phyloP scores from a whole-genome alignment of 2,797 vertebrate genomes.

The Moxostoma hubbsi region DNA sequence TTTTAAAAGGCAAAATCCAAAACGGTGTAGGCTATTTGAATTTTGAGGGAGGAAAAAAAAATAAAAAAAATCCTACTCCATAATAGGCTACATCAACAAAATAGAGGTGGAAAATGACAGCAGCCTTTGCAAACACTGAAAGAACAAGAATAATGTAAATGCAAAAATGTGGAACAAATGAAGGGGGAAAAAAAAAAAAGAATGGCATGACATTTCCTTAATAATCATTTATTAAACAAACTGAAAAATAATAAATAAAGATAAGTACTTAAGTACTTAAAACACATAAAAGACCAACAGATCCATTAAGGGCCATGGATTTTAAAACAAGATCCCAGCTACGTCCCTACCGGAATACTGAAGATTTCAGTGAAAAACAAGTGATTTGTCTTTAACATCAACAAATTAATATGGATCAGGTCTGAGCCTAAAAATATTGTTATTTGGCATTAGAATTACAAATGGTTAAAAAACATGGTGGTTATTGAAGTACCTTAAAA shows the following conservation, averaged over 20 bases:
- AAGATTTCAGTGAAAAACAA: neutral
- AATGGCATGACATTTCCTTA: slow-evolving; percentile 56
- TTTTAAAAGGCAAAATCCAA: neutral
- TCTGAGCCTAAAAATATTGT: slow-evolving; percentile 58
- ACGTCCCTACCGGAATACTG: slow-evolving; percentile 56
- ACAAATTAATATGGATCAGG: slow-evolving; percentile 58
- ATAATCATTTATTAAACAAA: slow-evolving; percentile 83
- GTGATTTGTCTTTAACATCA: slow-evolving; percentile 67
- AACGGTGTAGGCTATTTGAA: neutral
- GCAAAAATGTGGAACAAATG: slow-evolving; percentile 28
- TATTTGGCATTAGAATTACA: slow-evolving; percentile 69
- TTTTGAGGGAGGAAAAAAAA: neutral
- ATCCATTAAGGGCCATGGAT: slow-evolving; percentile 54
- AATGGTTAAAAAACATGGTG: slow-evolving; percentile 68
- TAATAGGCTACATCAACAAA: neutral
- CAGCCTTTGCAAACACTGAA: neutral
- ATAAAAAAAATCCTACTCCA: neutral
- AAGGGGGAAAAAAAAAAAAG: slow-evolving; percentile 28
- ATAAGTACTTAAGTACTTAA: slow-evolving; percentile 56
- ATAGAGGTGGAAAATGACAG: neutral
- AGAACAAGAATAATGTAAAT: neutral
- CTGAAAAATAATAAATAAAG: slow-evolving; percentile 79
- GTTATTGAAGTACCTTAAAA: slow-evolving; percentile 38
- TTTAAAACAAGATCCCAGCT: slow-evolving; percentile 67
- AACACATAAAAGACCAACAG: slow-evolving; percentile 67